A percentile compares a stretch with the other conserved stretches of the same genome.
Conservation (phyloP, 2,888 invertebrate genomes). For the Caradrina clavipalpis region DNA sequence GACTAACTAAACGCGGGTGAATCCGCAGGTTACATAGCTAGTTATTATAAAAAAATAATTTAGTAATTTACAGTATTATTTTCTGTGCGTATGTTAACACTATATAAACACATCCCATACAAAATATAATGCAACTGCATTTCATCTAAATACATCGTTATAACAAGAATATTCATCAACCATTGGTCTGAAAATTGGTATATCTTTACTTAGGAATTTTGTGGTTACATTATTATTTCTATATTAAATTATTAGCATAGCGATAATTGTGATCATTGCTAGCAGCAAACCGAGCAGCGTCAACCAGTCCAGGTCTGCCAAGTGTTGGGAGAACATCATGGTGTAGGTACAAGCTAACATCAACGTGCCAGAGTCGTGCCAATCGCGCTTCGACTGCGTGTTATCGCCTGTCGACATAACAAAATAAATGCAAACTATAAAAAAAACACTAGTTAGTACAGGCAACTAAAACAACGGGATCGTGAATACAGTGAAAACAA, state of each 20-base stretch:
- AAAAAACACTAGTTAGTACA: conserved; percentile 64
- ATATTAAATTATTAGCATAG: conserved; percentile 91
- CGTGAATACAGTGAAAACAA: conserved; percentile 64
- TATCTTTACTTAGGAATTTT: conserved; percentile 30
- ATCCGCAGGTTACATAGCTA: no score
- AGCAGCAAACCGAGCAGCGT: conserved; percentile 94
- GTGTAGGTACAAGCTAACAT: conserved; percentile 95
- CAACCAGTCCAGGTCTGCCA: conserved; percentile 94
- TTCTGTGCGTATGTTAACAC: conserved; percentile 1
- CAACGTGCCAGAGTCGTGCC: conserved; percentile 92
- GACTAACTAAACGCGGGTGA: no score
- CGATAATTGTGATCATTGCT: conserved; percentile 94
- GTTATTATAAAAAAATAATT: no score
- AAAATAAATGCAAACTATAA: conserved; percentile 74
- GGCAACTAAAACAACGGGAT: conserved; percentile 53
- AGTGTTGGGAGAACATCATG: conserved; percentile 93
- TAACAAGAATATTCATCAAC: background rate
- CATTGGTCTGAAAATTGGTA: conserved; percentile 5
- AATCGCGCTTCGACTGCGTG: conserved; percentile 88
- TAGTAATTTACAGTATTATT: no score
- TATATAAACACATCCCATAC: background rate
- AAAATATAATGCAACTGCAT: background rate
- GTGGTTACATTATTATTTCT: conserved; percentile 49
- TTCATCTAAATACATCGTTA: background rate
- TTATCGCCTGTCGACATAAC: conserved; percentile 86